phyloP scores from a whole-genome alignment of 2,113 vertebrate species.

The Sapayoa aenigma region DNA sequence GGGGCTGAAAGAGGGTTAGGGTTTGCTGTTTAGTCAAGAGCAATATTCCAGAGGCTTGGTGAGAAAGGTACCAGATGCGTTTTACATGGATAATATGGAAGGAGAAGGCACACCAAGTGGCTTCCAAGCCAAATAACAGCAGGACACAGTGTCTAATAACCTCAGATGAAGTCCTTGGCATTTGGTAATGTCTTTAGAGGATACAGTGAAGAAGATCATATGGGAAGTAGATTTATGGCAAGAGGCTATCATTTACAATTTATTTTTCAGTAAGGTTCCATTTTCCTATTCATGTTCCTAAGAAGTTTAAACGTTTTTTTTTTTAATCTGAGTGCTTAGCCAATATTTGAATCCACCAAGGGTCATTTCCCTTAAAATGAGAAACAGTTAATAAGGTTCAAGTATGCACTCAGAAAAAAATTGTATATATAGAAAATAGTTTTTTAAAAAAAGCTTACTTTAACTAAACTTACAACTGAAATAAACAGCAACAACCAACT shows the following conservation, averaged over 20 bases:
- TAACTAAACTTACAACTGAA: neutral
- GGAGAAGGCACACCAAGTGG: neutral
- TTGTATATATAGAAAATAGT: neutral
- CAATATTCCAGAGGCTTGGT: rapidly evolving
- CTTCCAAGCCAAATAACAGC: neutral
- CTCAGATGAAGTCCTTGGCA: neutral
- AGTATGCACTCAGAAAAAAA: neutral
- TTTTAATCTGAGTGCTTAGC: neutral
- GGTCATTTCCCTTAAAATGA: neutral
- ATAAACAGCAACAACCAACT: neutral
- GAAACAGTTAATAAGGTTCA: neutral
- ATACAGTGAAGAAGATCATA: neutral
- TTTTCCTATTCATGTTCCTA: neutral
- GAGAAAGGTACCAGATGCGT: neutral
- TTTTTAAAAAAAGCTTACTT: neutral
- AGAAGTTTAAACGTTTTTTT: neutral
- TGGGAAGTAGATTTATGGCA: neutral
- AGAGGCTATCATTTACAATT: neutral
- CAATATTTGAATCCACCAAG: neutral
- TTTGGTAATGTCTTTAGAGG: neutral
- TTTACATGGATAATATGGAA: neutral
- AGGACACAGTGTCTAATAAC: neutral
- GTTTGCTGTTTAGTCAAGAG: neutral
- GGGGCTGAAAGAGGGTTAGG: neutral
- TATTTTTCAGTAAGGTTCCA: neutral